Base-by-base conservation (phyloP, 2,888 invertebrate genomes). In the Pristionchus exspectatus region DNA sequence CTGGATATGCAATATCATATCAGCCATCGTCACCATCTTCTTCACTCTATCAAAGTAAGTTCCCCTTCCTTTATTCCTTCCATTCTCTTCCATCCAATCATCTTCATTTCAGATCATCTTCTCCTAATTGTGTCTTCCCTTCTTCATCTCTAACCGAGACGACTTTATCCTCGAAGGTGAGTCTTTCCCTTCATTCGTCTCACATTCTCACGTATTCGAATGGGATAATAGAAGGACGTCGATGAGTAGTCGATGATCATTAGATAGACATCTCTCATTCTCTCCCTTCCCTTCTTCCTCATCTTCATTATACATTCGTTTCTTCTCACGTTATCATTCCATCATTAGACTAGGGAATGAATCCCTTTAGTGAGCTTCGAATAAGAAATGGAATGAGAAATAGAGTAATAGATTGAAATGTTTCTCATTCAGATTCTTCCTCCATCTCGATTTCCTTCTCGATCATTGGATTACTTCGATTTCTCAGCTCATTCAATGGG, bases 11-110 rank as follows among this genome's bases (percentile, higher is more conserved):
- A 92, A 92, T 88, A 90, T 91, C 89, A 92, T 92, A 74, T 91
- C 92, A 63, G 92, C 92, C 21, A 91, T 92, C 21, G 92, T 92
- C 87, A 91, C 92, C 21, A 92, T 92, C 50, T 92, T 92, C 90
- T 92, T 92, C 89, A 90, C 91, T 4, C 90, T 92, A n/a, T 63
- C 86, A 16, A 59, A 66, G 72, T 87, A 16, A 50, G 56, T 30
- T 72, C 69, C 30, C 54, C 85, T 21, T 85, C 21, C 38, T 83
- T 44, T 87, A 12, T 24, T 24, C 27, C 5, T n/a, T 30, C 30
- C 16, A 74, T 9, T 3, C 9, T 69, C 69, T 30, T 44, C 74
- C 27, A 12, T 38, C 44, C 74, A 12, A 18, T 50, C 44, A 18
- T 66, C 3, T 77, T 10, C 44, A 12, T 27, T 44, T 44, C 77